Evolutionary conservation across 2,888 invertebrate genomes (phyloP), one percentile per base, ranked within the genome.

Genomic region (Ormyrus nitidulus): DNA sequence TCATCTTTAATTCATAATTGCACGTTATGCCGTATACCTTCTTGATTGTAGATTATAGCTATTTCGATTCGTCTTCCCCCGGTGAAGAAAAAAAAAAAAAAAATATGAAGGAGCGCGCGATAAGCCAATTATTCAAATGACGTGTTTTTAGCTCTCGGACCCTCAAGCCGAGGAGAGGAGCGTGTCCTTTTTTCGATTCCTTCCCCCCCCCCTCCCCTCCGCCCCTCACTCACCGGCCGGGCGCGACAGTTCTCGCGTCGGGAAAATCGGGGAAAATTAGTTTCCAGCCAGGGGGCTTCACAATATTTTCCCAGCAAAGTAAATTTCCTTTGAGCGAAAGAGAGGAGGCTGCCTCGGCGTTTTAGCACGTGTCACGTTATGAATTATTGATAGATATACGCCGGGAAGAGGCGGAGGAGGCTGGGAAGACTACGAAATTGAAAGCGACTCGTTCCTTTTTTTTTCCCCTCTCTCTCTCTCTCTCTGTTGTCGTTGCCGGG

Each of bases 41-140:
- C 83, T 83, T 90, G 89, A 90, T 89, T 90, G 89, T 87, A 89
- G 86, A 90, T 90, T 89, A 89, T 83, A 89, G 88, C 85, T 85
- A 88, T 89, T 85, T 83, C 77, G 79, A 71, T 70, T 81, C 74
- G 73, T 66, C 66, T 66, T 48, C 13, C 72, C 13, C 62, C 34
- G 34, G 34, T 34, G 34, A 2, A 34, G 4, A 34, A 34, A 34
- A 34, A 34, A 19, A 19, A 19, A 0, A 19, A 19, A 19, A 19
- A 19, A 2, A 19, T 19, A 19, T 4, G 34, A 34, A 34, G 34
- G 34, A 34, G 34, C 34, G 34, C 34, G 34, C 34, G 34, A 34
- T 34, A 34, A 34, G 34, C 34, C 34, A 34, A 34, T 34, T 34
- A 34, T 34, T 34, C 34, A 34, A 34, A 34, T 34, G 34, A 34